Percentiles rank a stretch among this genome's conserved stretches.
These are phyloP conservation scores for Echeneis naucrates DNA, from an alignment of 2,797 vertebrate species.

Conservation along the genomic window DNA sequence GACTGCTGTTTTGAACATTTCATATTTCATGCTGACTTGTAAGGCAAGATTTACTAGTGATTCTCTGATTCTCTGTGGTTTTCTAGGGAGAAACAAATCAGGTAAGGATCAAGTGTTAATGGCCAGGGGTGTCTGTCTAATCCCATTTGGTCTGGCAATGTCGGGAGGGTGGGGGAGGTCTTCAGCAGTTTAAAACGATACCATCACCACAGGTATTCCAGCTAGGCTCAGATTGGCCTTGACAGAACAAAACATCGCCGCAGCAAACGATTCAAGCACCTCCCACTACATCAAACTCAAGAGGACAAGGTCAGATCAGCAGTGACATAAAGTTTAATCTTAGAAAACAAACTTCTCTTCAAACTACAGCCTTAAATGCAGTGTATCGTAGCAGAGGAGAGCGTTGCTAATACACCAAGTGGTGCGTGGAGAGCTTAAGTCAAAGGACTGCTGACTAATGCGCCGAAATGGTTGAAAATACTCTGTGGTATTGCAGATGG, in stretches of 20 bases:
- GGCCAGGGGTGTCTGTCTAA: slow-evolving; percentile 84
- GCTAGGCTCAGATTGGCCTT: slow-evolving; percentile 80
- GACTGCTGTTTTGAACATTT: slow-evolving; percentile 18
- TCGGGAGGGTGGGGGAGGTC: slow-evolving; percentile 66
- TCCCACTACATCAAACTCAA: slow-evolving; percentile 68
- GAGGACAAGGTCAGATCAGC: slow-evolving; percentile 78
- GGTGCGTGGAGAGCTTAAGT: slow-evolving; percentile 66
- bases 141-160: slow-evolving; percentile 76
- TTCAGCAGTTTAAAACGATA: slow-evolving; percentile 78
- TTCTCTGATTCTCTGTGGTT: too few relatives aligned
- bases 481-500: slow-evolving; percentile 75
- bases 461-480: slow-evolving; percentile 77
- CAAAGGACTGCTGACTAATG: slow-evolving; percentile 81
- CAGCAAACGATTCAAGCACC: slow-evolving; percentile 68
- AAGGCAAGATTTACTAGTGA: slow-evolving; percentile 40
- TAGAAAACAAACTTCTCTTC: slow-evolving; percentile 68
- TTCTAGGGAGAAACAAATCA: slow-evolving; percentile 58
- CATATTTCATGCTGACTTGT: slow-evolving; percentile 17
- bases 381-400: slow-evolving; percentile 32
- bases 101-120: slow-evolving; percentile 81
- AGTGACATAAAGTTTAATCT: slow-evolving; percentile 73
- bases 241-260: slow-evolving; percentile 80
- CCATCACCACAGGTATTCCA: slow-evolving; percentile 82
- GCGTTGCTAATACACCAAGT: slow-evolving; percentile 65
- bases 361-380: slow-evolving; percentile 44